Evolutionary conservation across 2,888 invertebrate genomes (phyloP).

Genomic region (Sussaba pulchella): DNA sequence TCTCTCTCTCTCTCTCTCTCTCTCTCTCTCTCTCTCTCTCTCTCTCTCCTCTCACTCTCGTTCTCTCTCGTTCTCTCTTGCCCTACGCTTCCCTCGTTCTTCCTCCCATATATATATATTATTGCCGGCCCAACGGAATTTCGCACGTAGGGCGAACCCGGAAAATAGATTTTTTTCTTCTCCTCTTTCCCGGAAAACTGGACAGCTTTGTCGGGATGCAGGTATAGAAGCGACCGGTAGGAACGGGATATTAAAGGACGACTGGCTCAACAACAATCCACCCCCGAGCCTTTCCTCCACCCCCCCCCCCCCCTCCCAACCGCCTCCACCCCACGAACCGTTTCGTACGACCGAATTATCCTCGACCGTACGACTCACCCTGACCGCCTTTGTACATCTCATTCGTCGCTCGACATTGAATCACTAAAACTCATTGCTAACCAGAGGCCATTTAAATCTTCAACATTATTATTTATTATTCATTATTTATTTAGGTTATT

Average conservation of each 20-base stretch:
- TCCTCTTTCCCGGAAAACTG: constrained; percentile 53
- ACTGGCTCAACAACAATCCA: not conserved
- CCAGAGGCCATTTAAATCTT: constrained; percentile 20
- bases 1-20: not conserved
- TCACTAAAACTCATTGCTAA: constrained; percentile 14
- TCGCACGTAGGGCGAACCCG: constrained; percentile 42
- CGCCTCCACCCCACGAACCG: constrained; percentile 1
- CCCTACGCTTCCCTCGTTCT: too few species aligned
- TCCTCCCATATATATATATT: too few species aligned
- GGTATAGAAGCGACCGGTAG: constrained; percentile 51
- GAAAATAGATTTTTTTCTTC: constrained; percentile 55
- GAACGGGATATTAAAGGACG: constrained; percentile 46
- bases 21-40: too few species aligned
- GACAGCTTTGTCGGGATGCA: constrained; percentile 44
- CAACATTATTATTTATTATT: not conserved
- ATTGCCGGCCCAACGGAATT: not conserved
- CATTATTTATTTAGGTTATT: not conserved
- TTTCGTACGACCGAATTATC: constrained; percentile 41
- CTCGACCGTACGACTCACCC: constrained; percentile 9
- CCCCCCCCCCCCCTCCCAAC: constrained; percentile 6
- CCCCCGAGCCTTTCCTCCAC: constrained; percentile 36
- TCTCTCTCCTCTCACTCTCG: too few species aligned
- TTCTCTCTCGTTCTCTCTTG: too few species aligned
- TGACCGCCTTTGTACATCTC: constrained; percentile 29
- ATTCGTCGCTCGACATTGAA: constrained; percentile 22